Evolutionary conservation across 2,797 vertebrate genomes (phyloP), one percentile per base, ranked within the genome.

Genomic region (Scleropages formosus): DNA sequence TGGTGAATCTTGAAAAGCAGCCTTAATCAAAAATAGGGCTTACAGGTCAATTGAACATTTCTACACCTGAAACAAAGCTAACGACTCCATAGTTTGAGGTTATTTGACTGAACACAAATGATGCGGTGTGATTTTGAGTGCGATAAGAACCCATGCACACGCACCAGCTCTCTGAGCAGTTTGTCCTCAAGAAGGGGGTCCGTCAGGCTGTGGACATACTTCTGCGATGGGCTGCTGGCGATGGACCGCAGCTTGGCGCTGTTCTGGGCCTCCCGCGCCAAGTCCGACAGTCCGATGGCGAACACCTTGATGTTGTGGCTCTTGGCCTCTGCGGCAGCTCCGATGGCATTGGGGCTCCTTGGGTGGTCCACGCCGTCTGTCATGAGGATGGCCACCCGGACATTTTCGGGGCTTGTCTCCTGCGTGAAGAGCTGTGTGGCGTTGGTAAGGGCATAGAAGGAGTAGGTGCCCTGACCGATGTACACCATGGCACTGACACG

Each of bases 401-500:
- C 82, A 11, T 89, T 88, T 71, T 84, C 83, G 26, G 79, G 84
- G 7, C 71, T 84, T 3, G 93, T 93, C 88, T 97, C 92, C 20
- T 76, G 82, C 81, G 87, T 82, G 78, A 97, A 88, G 69, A 96
- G 84, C 24, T 88, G 90, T 0, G 95, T 93, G 71, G 91, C 90
- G 53, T 96, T 96, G 82, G 89, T 87, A 82, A 97, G 87, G 73
- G 95, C 95, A 1, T 95, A 96, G 72, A 93, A 93, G 46, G 95
- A 92, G 80, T 95, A 96, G 22, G 95, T 96, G 77, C 96, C 95
- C 0, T 97, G 95, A 51, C 95, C 95, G 72, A 96, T 95, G 84
- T 94, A 91, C 82, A 59, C 82, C 91, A 95, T 89, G 72, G 80
- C 77, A 46, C 18, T 82, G 18, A 94, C 84, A 18, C 47, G 83